Percentiles rank a stretch among this genome's conserved stretches.
These are phyloP conservation scores for Sciurus niger DNA, from an alignment of 2,113 vertebrate species.

Conservation along the genomic window DNA sequence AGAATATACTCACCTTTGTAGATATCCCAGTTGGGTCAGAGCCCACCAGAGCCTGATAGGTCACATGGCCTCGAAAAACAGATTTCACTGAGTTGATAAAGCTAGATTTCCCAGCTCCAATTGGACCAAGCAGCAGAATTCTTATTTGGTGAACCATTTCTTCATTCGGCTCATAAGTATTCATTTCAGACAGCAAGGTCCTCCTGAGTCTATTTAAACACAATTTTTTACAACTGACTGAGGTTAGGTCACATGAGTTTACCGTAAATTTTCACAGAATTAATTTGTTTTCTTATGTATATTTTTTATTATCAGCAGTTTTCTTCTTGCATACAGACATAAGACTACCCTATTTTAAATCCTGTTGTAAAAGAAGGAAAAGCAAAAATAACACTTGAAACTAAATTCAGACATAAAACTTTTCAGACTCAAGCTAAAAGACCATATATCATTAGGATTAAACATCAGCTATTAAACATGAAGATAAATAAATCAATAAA, in stretches of 20 bases:
- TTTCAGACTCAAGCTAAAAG: neutral
- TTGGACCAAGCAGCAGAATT: slow-evolving; percentile 66
- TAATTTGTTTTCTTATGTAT: neutral
- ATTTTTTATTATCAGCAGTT: slow-evolving; percentile 9
- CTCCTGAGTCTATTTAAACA: slow-evolving; percentile 17
- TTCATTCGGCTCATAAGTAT: neutral
- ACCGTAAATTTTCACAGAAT: neutral
- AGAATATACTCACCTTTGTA: neutral
- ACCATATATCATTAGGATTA: neutral
- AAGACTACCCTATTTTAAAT: neutral
- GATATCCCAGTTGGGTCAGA: neutral
- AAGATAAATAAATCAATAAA: slow-evolving; percentile 22
- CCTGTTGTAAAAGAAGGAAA: neutral
- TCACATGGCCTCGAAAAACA: slow-evolving; percentile 73
- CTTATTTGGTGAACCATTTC: neutral
- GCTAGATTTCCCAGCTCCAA: slow-evolving; percentile 53
- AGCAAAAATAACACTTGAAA: neutral
- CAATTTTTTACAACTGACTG: neutral
- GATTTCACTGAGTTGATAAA: slow-evolving; percentile 11
- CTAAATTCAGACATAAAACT: neutral
- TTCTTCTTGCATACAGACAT: neutral
- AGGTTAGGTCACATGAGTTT: neutral
- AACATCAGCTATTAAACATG: neutral
- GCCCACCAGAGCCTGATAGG: slow-evolving; percentile 27
- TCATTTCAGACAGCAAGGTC: neutral